Evolutionary conservation across 2,888 invertebrate genomes (phyloP), one percentile per base, ranked within the genome.

Genomic region (Schizotus pectinicornis): DNA sequence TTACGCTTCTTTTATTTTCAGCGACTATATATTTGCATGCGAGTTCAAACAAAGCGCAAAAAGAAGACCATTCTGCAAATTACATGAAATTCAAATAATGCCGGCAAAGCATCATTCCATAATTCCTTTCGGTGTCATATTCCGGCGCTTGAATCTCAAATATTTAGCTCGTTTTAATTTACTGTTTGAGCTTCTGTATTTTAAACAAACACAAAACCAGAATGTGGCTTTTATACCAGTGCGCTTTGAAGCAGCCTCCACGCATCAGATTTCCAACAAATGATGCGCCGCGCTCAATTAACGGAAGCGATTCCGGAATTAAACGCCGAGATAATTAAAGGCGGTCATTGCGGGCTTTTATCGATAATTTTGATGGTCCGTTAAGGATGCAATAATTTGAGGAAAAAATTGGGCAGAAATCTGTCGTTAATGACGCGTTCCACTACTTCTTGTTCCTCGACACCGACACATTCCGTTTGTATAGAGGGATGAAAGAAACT

Each of bases 401-500:
- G 5, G 22, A 5, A 22, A 22, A 22, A 22, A 22, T 22, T 22
- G 22, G 22, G 22, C 22, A 5, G 22, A 2, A 22, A 22, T 13
- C 3, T n/a, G 39, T 39, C 39, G 39, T 13, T 39, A 12, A 39
- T n/a, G 39, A 39, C 8, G 9, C n/a, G 12, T 39, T 39, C 12
- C 9, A 9, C 13, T 3, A n/a, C 8, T 7, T 39, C 39, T 8
- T 39, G 39, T 39, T 13, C 3, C 7, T 6, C n/a, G 12, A n/a
- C 52, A 55, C 47, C 49, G 52, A 58, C 62, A 53, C 50, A 49
- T 50, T 57, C 45, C 50, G 41, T 50, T 55, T 59, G 55, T 59
- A 63, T 57, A 55, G 37, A 22, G 38, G 49, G 37, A 53, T 56
- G 57, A 63, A 65, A 62, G 62, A 50, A 63, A 59, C 57, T 55